Evolutionary conservation across 2,888 invertebrate genomes (phyloP).

Genomic region (Iselma pallidipennis): DNA sequence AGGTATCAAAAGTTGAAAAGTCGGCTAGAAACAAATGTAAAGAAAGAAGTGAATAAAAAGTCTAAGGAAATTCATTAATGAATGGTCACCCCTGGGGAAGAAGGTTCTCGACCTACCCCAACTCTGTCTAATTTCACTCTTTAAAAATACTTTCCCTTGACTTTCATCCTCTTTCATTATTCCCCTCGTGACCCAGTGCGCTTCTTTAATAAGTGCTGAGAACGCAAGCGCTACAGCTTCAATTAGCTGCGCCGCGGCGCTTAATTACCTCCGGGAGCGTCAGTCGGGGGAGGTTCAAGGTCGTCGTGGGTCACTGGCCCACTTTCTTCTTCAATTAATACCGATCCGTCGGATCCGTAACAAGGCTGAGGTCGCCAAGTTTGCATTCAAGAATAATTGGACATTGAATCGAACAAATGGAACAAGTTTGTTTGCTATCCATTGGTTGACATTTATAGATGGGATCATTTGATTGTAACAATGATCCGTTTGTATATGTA

Average conservation of each 20-base stretch:
- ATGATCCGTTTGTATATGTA: neutral
- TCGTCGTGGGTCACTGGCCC: constrained; percentile 48
- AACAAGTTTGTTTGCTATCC: neutral
- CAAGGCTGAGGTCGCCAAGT: neutral
- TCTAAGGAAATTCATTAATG: constrained; percentile 29
- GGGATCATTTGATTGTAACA: neutral
- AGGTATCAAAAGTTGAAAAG: neutral
- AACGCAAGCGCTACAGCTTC: constrained; percentile 52
- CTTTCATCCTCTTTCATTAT: constrained; percentile 54
- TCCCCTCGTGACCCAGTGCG: constrained; percentile 55
- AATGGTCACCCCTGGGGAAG: constrained; percentile 39
- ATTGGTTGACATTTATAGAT: neutral
- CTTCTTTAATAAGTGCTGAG: constrained; percentile 53
- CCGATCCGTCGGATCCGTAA: neutral
- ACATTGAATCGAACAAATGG: neutral
- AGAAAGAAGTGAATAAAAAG: neutral
- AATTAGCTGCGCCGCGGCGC: constrained; percentile 54
- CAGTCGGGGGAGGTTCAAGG: constrained; percentile 50
- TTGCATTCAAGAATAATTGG: neutral
- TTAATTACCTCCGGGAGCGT: constrained; percentile 55
- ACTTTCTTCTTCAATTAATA: constrained; percentile 35
- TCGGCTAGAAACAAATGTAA: neutral
- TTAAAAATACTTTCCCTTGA: constrained; percentile 56
- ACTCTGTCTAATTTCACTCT: constrained; percentile 56
- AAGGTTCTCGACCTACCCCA: constrained; percentile 52